phyloP scores from a whole-genome alignment of 2,797 vertebrate genomes.

The Acridotheres tristis region DNA sequence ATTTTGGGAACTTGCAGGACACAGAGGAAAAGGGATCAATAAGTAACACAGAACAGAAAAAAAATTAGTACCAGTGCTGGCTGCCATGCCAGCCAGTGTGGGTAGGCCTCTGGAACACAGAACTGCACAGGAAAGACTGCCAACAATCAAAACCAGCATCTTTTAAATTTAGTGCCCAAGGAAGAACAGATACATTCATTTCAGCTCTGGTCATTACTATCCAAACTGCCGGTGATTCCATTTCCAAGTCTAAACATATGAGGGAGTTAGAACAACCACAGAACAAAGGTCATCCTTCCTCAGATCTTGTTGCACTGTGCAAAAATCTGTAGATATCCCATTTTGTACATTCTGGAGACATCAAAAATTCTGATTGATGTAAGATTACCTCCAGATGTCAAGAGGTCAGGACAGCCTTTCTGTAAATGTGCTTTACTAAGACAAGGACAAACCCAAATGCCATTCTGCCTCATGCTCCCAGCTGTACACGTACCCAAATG shows the following conservation, averaged over 20 bases:
- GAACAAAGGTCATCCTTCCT: background rate
- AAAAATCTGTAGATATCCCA: background rate
- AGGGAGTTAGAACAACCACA: background rate
- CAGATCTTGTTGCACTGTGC: rapidly evolving
- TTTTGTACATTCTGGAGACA: background rate
- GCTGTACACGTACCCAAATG: background rate
- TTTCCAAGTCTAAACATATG: background rate
- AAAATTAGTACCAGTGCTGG: background rate
- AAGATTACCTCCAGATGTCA: background rate
- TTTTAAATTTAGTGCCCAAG: background rate
- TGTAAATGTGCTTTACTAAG: background rate
- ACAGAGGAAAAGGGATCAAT: background rate
- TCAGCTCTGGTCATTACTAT: background rate
- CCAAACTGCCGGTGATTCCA: background rate
- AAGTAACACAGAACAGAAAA: background rate
- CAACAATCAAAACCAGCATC: background rate
- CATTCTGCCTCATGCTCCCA: background rate
- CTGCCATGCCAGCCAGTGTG: background rate
- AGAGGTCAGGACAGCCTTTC: background rate
- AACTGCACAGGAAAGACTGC: background rate
- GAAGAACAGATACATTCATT: background rate
- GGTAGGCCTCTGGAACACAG: background rate
- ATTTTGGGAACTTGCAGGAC: background rate
- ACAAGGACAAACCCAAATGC: background rate
- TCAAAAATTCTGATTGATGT: background rate